Conservation (phyloP, 2,797 vertebrate genomes). For the Typhlichthys eigenmanni region DNA sequence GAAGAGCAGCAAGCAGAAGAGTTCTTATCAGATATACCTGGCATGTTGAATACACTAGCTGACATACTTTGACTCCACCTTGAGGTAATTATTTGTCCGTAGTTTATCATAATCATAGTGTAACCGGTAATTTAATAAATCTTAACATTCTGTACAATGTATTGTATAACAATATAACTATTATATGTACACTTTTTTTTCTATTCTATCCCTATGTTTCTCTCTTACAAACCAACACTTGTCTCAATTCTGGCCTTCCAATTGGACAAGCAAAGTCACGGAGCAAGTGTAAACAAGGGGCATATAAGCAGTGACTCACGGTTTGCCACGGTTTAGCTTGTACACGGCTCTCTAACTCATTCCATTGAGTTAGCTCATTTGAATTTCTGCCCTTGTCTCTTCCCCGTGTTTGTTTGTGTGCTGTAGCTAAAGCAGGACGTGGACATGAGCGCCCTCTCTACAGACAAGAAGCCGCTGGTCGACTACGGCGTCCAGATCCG, state of each 20-base stretch:
- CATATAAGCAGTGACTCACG: background rate
- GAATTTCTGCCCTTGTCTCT: conserved; percentile 34
- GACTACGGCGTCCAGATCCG: conserved; percentile 97
- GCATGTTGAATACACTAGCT: conserved; percentile 26
- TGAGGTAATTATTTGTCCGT: background rate
- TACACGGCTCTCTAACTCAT: conserved; percentile 12
- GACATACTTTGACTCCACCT: conserved; percentile 18
- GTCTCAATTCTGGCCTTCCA: no score
- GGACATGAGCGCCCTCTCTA: conserved; percentile 75
- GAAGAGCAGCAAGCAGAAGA: conserved; percentile 27
- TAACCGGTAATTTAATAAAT: no score
- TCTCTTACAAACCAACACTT: no score
- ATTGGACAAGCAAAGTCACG: no score
- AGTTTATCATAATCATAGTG: no score
- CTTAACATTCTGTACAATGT: no score
- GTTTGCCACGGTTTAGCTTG: background rate
- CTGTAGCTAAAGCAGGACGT: conserved; percentile 34
- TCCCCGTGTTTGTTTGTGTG: conserved; percentile 2
- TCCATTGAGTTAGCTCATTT: conserved; percentile 42
- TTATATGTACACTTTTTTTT: no score
- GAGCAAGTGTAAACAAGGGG: background rate
- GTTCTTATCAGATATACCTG: conserved; percentile 28
- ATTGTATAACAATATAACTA: no score
- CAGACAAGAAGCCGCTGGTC: conserved; percentile 80
- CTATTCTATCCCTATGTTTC: no score